phyloP scores from a whole-genome alignment of 2,113 vertebrate genomes.

The Trichomycterus rosablanca region DNA sequence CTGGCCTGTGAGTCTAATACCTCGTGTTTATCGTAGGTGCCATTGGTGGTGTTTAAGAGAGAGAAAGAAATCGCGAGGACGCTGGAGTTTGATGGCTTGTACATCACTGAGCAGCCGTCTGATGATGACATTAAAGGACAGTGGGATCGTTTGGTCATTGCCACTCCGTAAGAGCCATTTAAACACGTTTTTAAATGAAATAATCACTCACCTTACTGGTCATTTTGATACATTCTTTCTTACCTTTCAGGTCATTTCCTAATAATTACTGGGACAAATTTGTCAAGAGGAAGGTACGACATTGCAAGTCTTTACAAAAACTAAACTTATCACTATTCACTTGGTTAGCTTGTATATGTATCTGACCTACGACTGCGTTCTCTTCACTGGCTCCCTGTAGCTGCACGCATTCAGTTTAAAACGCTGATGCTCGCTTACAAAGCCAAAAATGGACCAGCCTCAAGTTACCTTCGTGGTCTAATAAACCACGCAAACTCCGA shows the following conservation, averaged over 20 bases:
- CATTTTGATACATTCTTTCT: not conserved
- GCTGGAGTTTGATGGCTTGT: constrained; percentile 93
- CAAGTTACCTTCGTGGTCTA: no score
- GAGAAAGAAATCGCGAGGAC: constrained; percentile 96
- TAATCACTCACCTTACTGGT: no score
- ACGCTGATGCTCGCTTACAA: no score
- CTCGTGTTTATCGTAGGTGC: constrained; percentile 69
- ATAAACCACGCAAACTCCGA: no score
- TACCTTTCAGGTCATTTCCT: constrained; percentile 83
- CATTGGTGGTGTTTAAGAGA: constrained; percentile 93
- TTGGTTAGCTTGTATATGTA: not conserved
- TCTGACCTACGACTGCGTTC: no score
- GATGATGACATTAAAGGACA: constrained; percentile 98
- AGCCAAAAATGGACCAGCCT: no score
- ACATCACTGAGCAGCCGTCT: constrained; percentile 94
- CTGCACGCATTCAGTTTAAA: no score
- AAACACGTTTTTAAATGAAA: not conserved
- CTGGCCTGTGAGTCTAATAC: not conserved
- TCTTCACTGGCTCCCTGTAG: no score
- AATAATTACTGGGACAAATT: constrained; percentile 99
- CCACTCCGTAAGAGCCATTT: constrained; percentile 80
- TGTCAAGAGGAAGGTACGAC: constrained; percentile 90
- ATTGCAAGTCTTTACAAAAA: not conserved
- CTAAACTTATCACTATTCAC: not conserved
- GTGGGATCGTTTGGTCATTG: constrained; percentile 96